Evolutionary conservation across 2,888 invertebrate genomes (phyloP), one percentile per base, ranked within the genome.

Genomic region (Amorpha juglandis): DNA sequence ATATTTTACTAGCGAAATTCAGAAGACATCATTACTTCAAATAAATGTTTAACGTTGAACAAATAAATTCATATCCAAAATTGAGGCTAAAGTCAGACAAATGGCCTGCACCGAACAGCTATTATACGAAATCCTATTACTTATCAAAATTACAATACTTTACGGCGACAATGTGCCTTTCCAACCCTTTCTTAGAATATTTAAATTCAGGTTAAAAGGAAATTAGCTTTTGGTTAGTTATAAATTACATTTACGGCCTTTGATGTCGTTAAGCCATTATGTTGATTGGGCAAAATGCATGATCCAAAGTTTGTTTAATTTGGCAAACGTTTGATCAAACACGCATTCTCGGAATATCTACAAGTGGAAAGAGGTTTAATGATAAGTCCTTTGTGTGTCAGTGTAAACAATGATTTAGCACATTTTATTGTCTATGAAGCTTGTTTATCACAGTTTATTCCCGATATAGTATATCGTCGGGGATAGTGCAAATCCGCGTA

Each of bases 161-260:
- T 47, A 63, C 47, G 21, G 27, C 45, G 53, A 52, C 52, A 42
- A 16, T 21, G 51, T 21, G 62, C 52, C 63, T 53, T 53, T 52
- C 38, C 19, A 47, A 27, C 45, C 33, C 52, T 38, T 62, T 53
- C 53, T 63, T 66, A 16, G 63, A 42, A 66, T 55, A 53, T 63
- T 66, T 51, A 35, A 52, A 21, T 63, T 63, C 48, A 53, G 47
- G 45, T 48, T 38, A 55, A 48, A 45, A 58, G 64, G 67, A 67
- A 67, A 67, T 67, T 67, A 64, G 35, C 62, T 62, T 67, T 58
- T 58, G 38, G 58, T 45, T 45, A 45, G 62, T 64, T 51, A 64
- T 35, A 67, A 67, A 65, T 65, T 65, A 67, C 52, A 62, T 67
- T 67, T 45, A 53, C 27, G 35, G 47, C 45, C 47, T 51, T 66